Conservation (phyloP, 2,888 invertebrate species). For the Aproaerema taeniolella region DNA sequence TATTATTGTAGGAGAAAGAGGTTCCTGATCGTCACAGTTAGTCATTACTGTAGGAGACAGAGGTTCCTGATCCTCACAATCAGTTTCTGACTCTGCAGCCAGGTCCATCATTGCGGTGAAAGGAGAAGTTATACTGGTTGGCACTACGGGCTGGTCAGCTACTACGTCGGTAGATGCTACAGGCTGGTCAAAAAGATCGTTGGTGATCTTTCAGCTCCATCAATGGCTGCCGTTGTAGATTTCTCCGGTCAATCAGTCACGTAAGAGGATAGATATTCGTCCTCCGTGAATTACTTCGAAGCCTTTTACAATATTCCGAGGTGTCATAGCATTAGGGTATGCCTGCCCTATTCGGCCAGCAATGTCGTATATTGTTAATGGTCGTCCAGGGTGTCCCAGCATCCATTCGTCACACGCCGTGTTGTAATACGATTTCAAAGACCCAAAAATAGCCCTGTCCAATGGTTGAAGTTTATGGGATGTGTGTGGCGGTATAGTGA, state of each 20-base stretch:
- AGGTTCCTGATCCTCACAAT: neutral
- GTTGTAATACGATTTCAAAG: no score
- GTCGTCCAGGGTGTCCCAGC: no score
- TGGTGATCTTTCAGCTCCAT: neutral
- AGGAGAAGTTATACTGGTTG: no score
- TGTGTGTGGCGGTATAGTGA: no score
- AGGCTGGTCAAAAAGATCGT: neutral
- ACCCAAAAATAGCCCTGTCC: no score
- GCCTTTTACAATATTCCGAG: conserved; percentile 4
- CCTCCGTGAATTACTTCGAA: conserved; percentile 9
- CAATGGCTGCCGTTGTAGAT: no score
- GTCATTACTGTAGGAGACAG: neutral
- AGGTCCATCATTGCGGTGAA: no score
- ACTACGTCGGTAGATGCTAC: no score
- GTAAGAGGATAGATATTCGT: conserved; percentile 1
- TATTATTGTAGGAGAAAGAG: neutral
- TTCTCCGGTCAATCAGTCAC: conserved; percentile 5
- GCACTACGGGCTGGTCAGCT: no score
- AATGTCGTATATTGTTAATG: no score
- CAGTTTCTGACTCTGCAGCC: neutral
- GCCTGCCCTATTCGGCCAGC: conserved; percentile 9
- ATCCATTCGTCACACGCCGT: no score
- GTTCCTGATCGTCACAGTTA: neutral
- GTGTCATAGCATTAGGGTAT: conserved; percentile 4
- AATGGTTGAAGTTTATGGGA: no score